Base-by-base conservation (phyloP, 2,797 vertebrate genomes). In the Poeciliopsis gracilis region DNA sequence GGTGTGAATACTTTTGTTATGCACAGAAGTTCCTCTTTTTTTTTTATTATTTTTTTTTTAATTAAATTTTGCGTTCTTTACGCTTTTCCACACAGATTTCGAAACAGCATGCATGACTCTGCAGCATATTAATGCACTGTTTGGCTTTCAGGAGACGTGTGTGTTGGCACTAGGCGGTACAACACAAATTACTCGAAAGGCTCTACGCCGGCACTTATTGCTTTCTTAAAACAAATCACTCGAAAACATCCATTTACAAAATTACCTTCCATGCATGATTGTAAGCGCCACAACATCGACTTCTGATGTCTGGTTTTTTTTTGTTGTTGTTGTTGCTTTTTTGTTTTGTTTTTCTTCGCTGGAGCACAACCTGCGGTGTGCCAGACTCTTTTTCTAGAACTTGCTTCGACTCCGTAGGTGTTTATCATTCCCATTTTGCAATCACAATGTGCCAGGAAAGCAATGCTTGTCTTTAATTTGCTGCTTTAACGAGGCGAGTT, bases 401-500 rank as follows among this genome's bases (percentile, higher is more conserved):
- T n/a, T 69, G 30, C 67, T 67, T 77, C 15, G 33, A 84, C 59
- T 73, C 57, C 36, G 20, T 47, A 67, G 73, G 46, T 78, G 55
- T 82, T 81, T 82, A 67, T 80, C 20, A 4, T 43, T 86, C n/a
- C 77, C 69, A 41, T 33, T 77, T 70, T 77, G 70, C 49, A 55
- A n/a, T 79, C 36, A n/a, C 25, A 10, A 28, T 16, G 73, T 5
- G 33, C 59, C 79, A 53, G 79, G 63, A 80, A 82, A 86, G 82
- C 55, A 30, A 23, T 0, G 20, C 25, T 46, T 23, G 69, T 45
- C 61, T 85, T 87, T 45, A 49, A 91, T 90, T 86, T 87, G 86
- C 46, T 73, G 59, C 82, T 86, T 84, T 84, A 82, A 81, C 86
- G 86, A 78, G 78, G 73, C 71, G 69, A 88, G 87, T 92, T 86